Base-by-base conservation (phyloP, 2,888 invertebrate species). In the Rhagophthalmus giganteus region DNA sequence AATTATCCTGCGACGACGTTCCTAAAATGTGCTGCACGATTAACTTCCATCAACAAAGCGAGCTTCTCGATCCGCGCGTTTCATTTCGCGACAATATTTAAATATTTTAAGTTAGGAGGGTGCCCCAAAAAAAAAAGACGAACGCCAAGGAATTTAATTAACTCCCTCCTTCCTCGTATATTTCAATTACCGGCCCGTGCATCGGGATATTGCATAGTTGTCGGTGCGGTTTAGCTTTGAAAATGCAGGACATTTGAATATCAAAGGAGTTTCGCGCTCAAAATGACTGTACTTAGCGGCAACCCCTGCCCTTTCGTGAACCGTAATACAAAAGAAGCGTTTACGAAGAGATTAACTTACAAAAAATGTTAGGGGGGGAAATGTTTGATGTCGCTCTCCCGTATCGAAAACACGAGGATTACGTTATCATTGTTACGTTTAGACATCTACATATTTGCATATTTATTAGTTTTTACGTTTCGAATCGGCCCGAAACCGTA, bases 121-220 rank as follows among this genome's bases (percentile, higher is more conserved):
- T n/a, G n/a, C n/a, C n/a, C n/a, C n/a, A n/a, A n/a, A n/a, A n/a
- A n/a, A n/a, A 27, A 45, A 51, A 30, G 34, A 11, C 24, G 15
- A 45, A 30, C 40, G 38, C 25, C 10, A 14, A 44, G 40, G 49
- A 54, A 54, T 54, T 54, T 54, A 54, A 54, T 54, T 54, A 54
- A 45, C 12, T 16, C 37, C 41, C 49, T 31, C 48, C 27, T 15
- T 20, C 28, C 35, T 39, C 20, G 35, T 32, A 10, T 16, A 8
- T 14, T 16, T 26, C 34, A 30, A 50, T 51, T 34, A 37, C 41
- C 26, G 6, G 8, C 13, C 6, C 7, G 11, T 37, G 24, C 16
- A 38, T 46, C 15, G 14, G 10, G 10, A 20, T 12, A 13, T 40
- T 16, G 35, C 35, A 41, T 40, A 40, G 16, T 38, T 31, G 25